A percentile compares a stretch with the other conserved stretches of the same genome.
These are phyloP conservation scores for Phrynosoma platyrhinos DNA, from an alignment of 2,113 vertebrate genomes.

Conservation along the genomic window DNA sequence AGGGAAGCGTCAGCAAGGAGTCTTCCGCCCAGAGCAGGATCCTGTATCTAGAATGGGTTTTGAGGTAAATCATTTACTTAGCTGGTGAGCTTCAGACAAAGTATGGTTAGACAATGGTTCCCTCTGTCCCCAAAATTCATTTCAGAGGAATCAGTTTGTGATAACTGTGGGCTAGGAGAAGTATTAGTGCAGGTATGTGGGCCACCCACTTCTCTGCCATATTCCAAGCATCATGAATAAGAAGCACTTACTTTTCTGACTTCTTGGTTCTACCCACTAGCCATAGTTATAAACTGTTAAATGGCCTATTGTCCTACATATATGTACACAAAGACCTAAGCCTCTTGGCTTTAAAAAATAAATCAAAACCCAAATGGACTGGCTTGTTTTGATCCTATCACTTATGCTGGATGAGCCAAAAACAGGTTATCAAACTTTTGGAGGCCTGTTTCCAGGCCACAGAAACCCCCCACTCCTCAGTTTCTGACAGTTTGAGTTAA, in stretches of 20 bases:
- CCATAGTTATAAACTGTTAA: neutral
- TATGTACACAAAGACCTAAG: neutral
- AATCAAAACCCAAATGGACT: neutral
- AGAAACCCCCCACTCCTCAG: neutral
- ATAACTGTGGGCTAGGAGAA: neutral
- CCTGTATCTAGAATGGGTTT: conserved; percentile 84
- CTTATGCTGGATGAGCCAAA: neutral
- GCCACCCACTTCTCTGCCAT: neutral
- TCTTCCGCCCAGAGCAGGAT: conserved; percentile 90
- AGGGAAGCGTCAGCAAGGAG: conserved; percentile 85
- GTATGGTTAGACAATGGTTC: neutral
- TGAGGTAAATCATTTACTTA: conserved; percentile 81
- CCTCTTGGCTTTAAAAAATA: neutral
- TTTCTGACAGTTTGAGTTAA: neutral
- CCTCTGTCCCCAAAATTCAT: neutral
- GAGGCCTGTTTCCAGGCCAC: neutral
- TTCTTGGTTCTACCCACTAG: neutral
- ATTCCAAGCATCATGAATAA: neutral
- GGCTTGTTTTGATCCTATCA: neutral
- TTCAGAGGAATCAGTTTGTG: neutral
- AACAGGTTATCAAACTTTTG: neutral
- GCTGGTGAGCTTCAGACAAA: neutral
- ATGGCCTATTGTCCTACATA: neutral
- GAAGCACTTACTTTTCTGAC: neutral
- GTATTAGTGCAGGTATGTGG: neutral